A percentile compares a stretch with the other conserved stretches of the same genome.
Evolutionary conservation across 2,888 invertebrate genomes (phyloP).

Genomic region (Tuta absoluta): DNA sequence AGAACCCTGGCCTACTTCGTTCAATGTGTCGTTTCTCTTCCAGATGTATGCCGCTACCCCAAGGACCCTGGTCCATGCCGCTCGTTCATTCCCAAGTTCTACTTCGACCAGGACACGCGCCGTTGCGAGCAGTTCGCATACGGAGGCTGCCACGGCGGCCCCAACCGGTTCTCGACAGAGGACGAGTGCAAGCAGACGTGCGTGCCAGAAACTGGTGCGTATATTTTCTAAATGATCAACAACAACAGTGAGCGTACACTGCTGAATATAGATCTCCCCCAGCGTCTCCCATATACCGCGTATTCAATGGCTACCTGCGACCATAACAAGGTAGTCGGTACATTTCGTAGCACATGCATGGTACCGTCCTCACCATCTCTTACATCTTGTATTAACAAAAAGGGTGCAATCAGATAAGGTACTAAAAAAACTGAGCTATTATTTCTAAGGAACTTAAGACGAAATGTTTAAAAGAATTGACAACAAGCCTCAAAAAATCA

Average conservation of each 20-base stretch:
- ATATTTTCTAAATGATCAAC: not conserved
- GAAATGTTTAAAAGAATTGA: not conserved
- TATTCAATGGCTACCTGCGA: too few relatives aligned
- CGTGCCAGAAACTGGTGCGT: constrained; percentile 46
- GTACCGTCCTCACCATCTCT: too few relatives aligned
- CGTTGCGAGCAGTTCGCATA: constrained; percentile 87
- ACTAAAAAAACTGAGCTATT: not conserved
- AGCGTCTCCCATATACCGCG: too few relatives aligned
- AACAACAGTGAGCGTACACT: too few relatives aligned
- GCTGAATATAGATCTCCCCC: too few relatives aligned
- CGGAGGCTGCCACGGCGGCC: constrained; percentile 92
- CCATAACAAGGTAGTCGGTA: too few relatives aligned
- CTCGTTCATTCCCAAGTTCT: constrained; percentile 84
- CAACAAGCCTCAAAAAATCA: too few relatives aligned
- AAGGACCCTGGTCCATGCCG: constrained; percentile 87
- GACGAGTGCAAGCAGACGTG: constrained; percentile 84
- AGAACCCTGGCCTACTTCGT: too few relatives aligned
- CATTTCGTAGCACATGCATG: too few relatives aligned
- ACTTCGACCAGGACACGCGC: constrained; percentile 82
- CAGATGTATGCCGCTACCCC: constrained; percentile 88
- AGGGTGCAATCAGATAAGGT: too few relatives aligned
- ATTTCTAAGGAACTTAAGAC: not conserved
- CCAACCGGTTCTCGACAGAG: constrained; percentile 88
- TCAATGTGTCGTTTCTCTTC: constrained; percentile 22
- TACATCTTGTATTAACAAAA: too few relatives aligned